These are phyloP conservation scores for Anguilla pacifica DNA, from an alignment of 2,797 vertebrate species.

Conservation along the genomic window DNA sequence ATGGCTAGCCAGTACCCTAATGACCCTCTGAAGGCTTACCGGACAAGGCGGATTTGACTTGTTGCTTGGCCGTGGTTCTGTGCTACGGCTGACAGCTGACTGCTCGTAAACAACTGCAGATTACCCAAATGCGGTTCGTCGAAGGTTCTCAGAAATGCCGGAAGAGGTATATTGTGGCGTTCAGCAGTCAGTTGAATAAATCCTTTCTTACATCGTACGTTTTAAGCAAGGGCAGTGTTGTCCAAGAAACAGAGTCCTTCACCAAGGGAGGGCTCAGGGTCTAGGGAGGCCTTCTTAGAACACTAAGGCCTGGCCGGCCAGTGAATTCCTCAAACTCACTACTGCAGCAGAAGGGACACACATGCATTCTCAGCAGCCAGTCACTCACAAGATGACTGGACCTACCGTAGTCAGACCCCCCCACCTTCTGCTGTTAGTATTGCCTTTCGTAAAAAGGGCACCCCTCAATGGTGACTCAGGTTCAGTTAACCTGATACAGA, in stretches of 20 bases:
- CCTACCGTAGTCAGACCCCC: not conserved
- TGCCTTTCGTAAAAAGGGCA: not conserved
- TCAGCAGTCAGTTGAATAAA: not conserved
- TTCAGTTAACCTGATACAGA: not conserved
- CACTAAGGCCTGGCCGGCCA: not conserved
- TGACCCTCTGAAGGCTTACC: not conserved
- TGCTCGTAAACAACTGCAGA: not conserved
- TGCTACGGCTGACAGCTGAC: not conserved
- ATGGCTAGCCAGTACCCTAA: constrained; percentile 8
- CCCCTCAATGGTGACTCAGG: not conserved
- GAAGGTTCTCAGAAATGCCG: not conserved
- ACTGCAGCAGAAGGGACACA: not conserved
- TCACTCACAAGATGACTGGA: not conserved
- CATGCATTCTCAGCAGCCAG: not conserved
- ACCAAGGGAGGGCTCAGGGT: not conserved
- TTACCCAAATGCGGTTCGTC: not conserved
- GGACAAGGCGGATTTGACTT: not conserved
- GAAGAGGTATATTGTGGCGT: not conserved
- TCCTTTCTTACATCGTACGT: not conserved
- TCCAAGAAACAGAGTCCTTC: not conserved
- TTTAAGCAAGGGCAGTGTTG: not conserved
- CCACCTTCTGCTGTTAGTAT: not conserved
- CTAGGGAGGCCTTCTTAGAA: not conserved
- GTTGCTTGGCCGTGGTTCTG: not conserved
- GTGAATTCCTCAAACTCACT: not conserved